These are phyloP conservation scores for Campoletis sonorensis DNA, from an alignment of 1,140 invertebrate species.

Conservation along the genomic window DNA sequence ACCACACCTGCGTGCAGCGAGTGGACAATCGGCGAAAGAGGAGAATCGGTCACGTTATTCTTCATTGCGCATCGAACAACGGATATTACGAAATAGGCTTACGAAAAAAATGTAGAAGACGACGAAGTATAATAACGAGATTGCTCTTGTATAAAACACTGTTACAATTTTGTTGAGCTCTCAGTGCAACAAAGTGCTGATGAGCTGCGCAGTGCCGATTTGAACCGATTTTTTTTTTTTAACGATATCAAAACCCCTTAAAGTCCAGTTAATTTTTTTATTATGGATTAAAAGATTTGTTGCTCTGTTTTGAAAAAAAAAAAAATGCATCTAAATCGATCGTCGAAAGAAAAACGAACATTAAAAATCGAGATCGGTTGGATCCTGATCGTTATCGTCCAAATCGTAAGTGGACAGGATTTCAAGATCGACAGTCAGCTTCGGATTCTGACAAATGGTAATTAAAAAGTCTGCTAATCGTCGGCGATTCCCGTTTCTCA, in stretches of 20 bases:
- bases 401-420: constrained; percentile 47
- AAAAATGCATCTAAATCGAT: constrained; percentile 11
- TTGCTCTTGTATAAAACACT: constrained; percentile 67
- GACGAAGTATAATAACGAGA: constrained; percentile 43
- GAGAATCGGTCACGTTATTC: neutral
- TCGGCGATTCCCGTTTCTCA: too few relatives aligned
- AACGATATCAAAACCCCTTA: neutral
- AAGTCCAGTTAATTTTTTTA: neutral
- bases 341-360: neutral
- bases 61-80: neutral
- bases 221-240: neutral
- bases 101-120: constrained; percentile 41
- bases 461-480: constrained; percentile 40
- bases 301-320: neutral
- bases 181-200: constrained; percentile 62
- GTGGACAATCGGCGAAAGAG: neutral
- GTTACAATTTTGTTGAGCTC: constrained; percentile 66
- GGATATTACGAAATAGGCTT: constrained; percentile 37
- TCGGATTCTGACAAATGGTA: constrained; percentile 67
- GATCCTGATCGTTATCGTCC: constrained; percentile 49
- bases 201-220: neutral
- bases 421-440: constrained; percentile 69
- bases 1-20: neutral
- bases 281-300: neutral
- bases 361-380: constrained; percentile 35